phyloP scores from a whole-genome alignment of 35 echinoderm and acorn worm species.

The Apostichopus japonicus region DNA sequence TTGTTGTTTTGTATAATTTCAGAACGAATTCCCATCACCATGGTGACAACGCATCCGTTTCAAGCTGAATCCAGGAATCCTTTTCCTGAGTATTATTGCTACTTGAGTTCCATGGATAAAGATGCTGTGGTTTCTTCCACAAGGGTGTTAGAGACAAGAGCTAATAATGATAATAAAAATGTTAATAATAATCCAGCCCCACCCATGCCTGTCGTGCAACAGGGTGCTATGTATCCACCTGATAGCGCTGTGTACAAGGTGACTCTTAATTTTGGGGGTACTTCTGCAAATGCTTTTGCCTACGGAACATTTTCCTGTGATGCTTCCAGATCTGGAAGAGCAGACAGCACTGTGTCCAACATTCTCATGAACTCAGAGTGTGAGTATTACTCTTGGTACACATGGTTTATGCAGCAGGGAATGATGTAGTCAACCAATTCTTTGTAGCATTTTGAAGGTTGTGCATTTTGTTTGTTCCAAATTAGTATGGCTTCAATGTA shows the following conservation, averaged over 20 bases:
- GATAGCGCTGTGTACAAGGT: constrained; percentile 13
- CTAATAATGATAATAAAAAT: neutral
- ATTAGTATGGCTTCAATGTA: no score
- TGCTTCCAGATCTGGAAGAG: neutral
- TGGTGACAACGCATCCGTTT: constrained; percentile 21
- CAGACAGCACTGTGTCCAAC: neutral
- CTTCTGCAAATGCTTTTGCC: neutral
- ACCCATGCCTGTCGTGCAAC: neutral
- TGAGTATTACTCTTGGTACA: neutral
- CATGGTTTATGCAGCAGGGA: neutral
- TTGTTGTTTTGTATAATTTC: neutral
- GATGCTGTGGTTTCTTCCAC: neutral
- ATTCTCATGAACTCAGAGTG: neutral
- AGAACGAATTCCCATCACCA: constrained; percentile 3
- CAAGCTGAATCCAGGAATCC: neutral
- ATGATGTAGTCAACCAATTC: neutral
- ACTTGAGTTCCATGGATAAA: neutral
- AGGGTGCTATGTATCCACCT: neutral
- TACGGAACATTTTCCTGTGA: neutral
- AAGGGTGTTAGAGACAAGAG: neutral
- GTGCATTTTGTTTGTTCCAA: no score
- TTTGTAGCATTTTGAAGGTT: neutral
- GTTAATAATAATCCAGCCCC: neutral
- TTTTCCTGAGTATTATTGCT: constrained; percentile 12
- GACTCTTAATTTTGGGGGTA: neutral